phyloP scores from a whole-genome alignment of 2,888 invertebrate species.

The Isoperla grammatica region DNA sequence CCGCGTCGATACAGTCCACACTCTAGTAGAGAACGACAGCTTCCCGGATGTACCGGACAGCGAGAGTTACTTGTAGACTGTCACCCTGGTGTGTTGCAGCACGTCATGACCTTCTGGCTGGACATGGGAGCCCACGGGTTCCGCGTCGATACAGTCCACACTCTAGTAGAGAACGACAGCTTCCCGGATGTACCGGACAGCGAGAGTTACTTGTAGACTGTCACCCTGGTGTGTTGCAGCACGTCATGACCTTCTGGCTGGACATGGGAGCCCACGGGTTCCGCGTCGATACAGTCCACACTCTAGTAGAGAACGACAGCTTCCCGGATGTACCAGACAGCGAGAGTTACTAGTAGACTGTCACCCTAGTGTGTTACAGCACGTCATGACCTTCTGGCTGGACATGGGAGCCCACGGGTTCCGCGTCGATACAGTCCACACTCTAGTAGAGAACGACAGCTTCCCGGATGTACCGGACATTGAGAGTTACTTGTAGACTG shows the following conservation, averaged over 20 bases:
- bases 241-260: conserved; percentile 66
- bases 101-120: conserved; percentile 66
- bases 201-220: conserved; percentile 56
- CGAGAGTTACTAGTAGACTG: conserved; percentile 56
- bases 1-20: conserved; percentile 54
- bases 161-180: conserved; percentile 30
- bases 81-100: conserved; percentile 52
- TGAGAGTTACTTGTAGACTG: conserved; percentile 56
- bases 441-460: conserved; percentile 30
- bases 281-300: conserved; percentile 54
- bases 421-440: conserved; percentile 54
- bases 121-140: conserved; percentile 70
- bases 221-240: conserved; percentile 52
- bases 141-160: conserved; percentile 54
- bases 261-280: conserved; percentile 70
- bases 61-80: conserved; percentile 56
- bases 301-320: conserved; percentile 30
- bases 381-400: conserved; percentile 66
- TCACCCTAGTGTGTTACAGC: conserved; percentile 52
- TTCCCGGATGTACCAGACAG: conserved; percentile 48
- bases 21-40: conserved; percentile 30
- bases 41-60: conserved; percentile 48
- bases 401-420: conserved; percentile 70
- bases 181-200: conserved; percentile 48
- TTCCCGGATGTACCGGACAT: conserved; percentile 48